These are phyloP conservation scores for Oreotrochilus melanogaster DNA, from an alignment of 2,113 vertebrate genomes.

Conservation along the genomic window DNA sequence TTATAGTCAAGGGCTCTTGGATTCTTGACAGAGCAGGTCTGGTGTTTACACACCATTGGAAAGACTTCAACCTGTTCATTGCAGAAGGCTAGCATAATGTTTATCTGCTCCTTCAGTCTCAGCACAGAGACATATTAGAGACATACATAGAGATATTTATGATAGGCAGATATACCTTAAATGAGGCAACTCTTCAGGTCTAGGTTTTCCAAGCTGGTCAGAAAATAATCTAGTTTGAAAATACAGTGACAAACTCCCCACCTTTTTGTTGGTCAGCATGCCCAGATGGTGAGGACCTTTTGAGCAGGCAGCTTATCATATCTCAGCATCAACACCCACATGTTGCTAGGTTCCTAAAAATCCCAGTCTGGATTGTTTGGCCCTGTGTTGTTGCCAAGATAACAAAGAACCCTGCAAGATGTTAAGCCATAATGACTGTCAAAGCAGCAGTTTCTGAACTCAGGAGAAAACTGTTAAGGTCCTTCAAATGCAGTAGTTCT, in stretches of 20 bases:
- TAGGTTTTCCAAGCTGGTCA: not conserved
- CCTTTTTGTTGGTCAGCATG: not conserved
- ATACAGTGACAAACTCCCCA: not conserved
- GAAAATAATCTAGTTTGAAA: not conserved
- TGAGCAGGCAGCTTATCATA: not conserved
- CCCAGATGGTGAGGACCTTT: not conserved
- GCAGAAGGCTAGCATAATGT: not conserved
- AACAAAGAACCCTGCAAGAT: not conserved
- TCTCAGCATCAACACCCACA: not conserved
- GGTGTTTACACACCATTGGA: accelerated
- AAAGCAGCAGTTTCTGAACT: not conserved
- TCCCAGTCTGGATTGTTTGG: not conserved
- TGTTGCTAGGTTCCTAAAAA: not conserved
- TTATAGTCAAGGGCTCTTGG: not conserved
- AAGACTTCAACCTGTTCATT: not conserved
- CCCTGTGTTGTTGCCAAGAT: not conserved
- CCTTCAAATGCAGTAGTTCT: not conserved
- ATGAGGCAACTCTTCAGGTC: not conserved
- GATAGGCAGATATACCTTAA: not conserved
- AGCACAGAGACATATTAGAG: too few species aligned
- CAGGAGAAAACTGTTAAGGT: not conserved
- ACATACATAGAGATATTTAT: not conserved
- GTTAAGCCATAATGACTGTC: not conserved
- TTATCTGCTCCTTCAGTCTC: not conserved
- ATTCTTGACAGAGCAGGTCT: not conserved